phyloP scores from a whole-genome alignment of 1,140 invertebrate genomes.

The Prorops nasuta region DNA sequence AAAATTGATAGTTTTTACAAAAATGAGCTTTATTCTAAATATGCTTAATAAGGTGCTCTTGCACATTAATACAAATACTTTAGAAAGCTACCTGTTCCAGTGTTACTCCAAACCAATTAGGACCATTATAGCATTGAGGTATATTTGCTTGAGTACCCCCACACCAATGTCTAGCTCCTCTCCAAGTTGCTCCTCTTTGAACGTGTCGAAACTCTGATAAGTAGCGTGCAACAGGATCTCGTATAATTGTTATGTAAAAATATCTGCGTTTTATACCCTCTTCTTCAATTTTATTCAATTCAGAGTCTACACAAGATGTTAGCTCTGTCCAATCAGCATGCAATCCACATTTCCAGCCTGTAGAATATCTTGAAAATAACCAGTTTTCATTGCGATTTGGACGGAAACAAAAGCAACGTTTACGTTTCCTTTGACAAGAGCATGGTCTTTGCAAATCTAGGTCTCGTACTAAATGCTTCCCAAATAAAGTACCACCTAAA shows the following conservation, averaged over 20 bases:
- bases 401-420: constrained; percentile 89
- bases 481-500: constrained; percentile 86
- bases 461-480: constrained; percentile 90
- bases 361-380: constrained; percentile 98
- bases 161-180: constrained; percentile 83
- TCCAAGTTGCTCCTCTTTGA: constrained; percentile 97
- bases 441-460: constrained; percentile 86
- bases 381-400: constrained; percentile 89
- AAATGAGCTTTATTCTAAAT: no score
- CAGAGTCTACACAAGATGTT: constrained; percentile 83
- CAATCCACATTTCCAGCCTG: constrained; percentile 97
- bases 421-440: constrained; percentile 80
- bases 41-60: background rate
- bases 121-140: constrained; percentile 74
- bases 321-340: constrained; percentile 99
- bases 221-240: constrained; percentile 88
- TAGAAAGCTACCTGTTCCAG: constrained; percentile 45
- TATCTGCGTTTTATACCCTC: constrained; percentile 78
- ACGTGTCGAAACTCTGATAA: constrained; percentile 95
- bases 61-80: background rate
- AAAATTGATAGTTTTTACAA: background rate
- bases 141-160: constrained; percentile 77
- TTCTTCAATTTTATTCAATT: constrained; percentile 83
- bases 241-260: constrained; percentile 93
- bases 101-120: constrained; percentile 65